Evolutionary conservation across 1,140 invertebrate species (phyloP).

Genomic region (Hydropsyche tenuis): DNA sequence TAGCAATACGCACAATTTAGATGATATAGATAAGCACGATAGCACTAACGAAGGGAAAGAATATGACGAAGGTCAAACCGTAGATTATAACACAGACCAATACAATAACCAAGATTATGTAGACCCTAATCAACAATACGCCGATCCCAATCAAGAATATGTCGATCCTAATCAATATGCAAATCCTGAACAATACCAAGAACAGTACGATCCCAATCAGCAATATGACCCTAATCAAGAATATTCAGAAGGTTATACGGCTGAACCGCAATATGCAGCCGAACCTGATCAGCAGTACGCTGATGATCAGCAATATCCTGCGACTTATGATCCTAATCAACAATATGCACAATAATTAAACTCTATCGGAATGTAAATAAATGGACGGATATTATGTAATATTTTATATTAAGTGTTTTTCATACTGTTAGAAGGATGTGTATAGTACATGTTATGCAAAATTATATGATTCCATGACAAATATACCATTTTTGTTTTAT

Average conservation of each 20-base stretch:
- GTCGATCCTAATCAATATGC: conserved; percentile 37
- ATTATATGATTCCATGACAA: too few species aligned
- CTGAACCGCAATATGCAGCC: not conserved
- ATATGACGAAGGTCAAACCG: not conserved
- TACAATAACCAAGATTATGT: conserved; percentile 36
- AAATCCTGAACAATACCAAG: conserved; percentile 32
- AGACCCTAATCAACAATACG: conserved; percentile 43
- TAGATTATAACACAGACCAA: conserved; percentile 30
- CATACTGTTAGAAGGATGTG: too few species aligned
- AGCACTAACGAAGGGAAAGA: conserved; percentile 20
- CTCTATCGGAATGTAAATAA: not conserved
- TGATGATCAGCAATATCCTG: not conserved
- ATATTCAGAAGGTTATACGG: conserved; percentile 29
- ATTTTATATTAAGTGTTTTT: too few species aligned
- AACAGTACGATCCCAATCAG: conserved; percentile 29
- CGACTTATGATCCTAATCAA: conserved; percentile 19
- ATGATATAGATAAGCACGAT: conserved; percentile 21
- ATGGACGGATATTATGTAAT: too few species aligned
- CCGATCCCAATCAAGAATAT: conserved; percentile 45
- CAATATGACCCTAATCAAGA: conserved; percentile 42
- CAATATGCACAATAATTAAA: conserved; percentile 6
- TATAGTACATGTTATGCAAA: too few species aligned
- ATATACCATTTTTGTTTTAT: too few species aligned
- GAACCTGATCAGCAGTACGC: conserved; percentile 32
- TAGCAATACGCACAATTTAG: conserved; percentile 26